Percentiles rank a stretch among this genome's conserved stretches.
Conservation (phyloP, 2,888 invertebrate genomes). For the Caenorhabditis imperialis region DNA sequence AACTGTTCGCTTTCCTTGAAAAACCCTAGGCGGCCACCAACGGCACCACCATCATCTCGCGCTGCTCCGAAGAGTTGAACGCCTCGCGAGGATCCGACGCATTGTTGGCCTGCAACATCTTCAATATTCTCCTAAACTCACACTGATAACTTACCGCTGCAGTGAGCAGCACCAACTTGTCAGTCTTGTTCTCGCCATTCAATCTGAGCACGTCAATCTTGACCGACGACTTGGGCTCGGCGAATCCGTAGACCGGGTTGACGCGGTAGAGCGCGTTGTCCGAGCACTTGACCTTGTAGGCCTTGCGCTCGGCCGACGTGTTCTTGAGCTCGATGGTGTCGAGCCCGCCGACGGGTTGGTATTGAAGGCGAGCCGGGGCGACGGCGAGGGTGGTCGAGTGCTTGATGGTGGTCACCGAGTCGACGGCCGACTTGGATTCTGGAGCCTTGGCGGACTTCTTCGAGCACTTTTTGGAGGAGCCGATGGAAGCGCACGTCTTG, state of each 20-base stretch:
- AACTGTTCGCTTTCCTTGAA: too few species aligned
- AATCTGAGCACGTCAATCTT: conserved; percentile 51
- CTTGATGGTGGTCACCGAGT: conserved; percentile 38
- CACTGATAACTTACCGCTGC: conserved; percentile 31
- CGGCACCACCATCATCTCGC: conserved; percentile 48
- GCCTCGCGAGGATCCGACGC: conserved; percentile 19
- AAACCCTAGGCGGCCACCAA: conserved; percentile 22
- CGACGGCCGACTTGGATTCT: conserved; percentile 8
- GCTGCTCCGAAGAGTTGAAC: conserved; percentile 18
- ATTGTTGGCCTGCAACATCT: conserved; percentile 25
- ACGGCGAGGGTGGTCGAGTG: conserved; percentile 36
- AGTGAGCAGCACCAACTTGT: conserved; percentile 49
- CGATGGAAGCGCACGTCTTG: conserved; percentile 2
- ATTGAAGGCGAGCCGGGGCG: conserved; percentile 37
- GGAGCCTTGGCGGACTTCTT: conserved; percentile 7
- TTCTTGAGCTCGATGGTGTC: conserved; percentile 42
- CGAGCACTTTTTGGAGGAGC: conserved; percentile 20
- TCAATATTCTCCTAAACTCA: neutral
- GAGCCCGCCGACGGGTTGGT: conserved; percentile 38
- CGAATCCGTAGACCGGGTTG: conserved; percentile 54
- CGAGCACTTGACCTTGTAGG: conserved; percentile 56
- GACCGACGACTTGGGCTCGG: conserved; percentile 40
- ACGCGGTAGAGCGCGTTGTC: conserved; percentile 54
- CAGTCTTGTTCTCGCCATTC: conserved; percentile 52
- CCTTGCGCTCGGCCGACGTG: conserved; percentile 47